Conservation (phyloP, 2,113 vertebrate species). For the Vidua chalybeata region DNA sequence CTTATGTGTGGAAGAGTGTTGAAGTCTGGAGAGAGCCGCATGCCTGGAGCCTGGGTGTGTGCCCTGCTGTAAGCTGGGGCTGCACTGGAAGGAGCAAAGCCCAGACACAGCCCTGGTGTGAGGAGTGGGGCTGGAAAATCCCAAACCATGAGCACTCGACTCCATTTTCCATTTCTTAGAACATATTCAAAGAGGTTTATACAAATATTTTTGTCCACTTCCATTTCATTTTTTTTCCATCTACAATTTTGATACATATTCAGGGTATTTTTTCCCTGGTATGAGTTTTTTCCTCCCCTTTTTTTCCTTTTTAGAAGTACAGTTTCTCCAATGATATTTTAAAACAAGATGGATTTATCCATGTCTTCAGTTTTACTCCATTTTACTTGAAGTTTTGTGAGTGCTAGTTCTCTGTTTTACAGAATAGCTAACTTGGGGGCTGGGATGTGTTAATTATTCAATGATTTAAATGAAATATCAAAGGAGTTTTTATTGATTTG, state of each 20-base stretch:
- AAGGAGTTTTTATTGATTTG: slow-evolving; percentile 69
- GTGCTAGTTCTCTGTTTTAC: background rate
- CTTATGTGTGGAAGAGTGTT: background rate
- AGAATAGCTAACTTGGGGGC: background rate
- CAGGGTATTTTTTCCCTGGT: background rate
- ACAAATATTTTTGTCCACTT: background rate
- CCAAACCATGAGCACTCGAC: background rate
- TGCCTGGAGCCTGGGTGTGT: rapidly evolving
- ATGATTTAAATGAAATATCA: slow-evolving; percentile 68
- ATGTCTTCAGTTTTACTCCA: background rate
- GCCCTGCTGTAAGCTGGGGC: background rate
- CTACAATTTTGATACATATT: background rate
- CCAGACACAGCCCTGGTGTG: background rate
- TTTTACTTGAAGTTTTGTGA: background rate
- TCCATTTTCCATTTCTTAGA: background rate
- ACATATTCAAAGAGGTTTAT: background rate
- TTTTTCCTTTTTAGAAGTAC: background rate
- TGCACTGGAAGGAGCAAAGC: background rate
- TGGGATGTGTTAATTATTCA: slow-evolving; percentile 61
- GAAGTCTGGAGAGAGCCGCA: background rate
- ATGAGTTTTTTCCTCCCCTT: background rate
- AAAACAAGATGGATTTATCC: background rate
- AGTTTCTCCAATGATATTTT: background rate
- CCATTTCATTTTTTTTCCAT: background rate
- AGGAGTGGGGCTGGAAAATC: background rate